Evolutionary conservation across 1,140 invertebrate genomes (phyloP).

Genomic region (Drosophila nikananu): DNA sequence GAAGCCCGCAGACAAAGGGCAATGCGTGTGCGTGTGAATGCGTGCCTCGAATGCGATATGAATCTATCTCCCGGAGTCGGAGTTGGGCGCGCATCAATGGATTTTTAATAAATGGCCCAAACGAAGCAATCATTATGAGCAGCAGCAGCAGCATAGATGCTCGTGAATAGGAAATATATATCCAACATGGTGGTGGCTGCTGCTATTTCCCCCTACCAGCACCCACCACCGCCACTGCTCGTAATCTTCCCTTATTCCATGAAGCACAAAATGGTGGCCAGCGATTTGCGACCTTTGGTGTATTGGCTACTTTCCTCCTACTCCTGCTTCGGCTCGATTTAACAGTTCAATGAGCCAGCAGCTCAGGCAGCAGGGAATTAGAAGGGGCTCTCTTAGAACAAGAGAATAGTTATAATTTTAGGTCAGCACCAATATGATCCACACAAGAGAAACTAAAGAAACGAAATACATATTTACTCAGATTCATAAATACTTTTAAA

Average conservation of each 20-base stretch:
- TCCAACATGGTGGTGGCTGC: constrained; percentile 46
- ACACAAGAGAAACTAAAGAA: no score
- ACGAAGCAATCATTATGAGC: constrained; percentile 58
- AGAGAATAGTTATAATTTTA: neutral
- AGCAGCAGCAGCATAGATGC: constrained; percentile 55
- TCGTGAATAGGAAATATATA: constrained; percentile 65
- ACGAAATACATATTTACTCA: no score
- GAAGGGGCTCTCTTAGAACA: neutral
- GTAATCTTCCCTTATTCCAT: constrained; percentile 21
- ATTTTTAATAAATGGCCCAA: constrained; percentile 75
- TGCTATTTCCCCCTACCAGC: constrained; percentile 12
- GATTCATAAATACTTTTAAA: neutral
- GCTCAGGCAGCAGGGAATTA: neutral
- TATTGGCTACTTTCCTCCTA: neutral
- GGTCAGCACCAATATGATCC: neutral
- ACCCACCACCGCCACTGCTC: neutral
- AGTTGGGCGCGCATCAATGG: constrained; percentile 66
- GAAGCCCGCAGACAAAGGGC: constrained; percentile 47
- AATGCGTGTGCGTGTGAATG: constrained; percentile 69
- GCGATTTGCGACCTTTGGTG: constrained; percentile 28
- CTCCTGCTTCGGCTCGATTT: neutral
- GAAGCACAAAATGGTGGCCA: constrained; percentile 60
- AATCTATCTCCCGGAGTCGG: constrained; percentile 47
- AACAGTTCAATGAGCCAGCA: constrained; percentile 31
- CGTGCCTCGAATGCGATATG: constrained; percentile 75